phyloP scores from a whole-genome alignment of 2,113 vertebrate species.

The Crotophaga sulcirostris region DNA sequence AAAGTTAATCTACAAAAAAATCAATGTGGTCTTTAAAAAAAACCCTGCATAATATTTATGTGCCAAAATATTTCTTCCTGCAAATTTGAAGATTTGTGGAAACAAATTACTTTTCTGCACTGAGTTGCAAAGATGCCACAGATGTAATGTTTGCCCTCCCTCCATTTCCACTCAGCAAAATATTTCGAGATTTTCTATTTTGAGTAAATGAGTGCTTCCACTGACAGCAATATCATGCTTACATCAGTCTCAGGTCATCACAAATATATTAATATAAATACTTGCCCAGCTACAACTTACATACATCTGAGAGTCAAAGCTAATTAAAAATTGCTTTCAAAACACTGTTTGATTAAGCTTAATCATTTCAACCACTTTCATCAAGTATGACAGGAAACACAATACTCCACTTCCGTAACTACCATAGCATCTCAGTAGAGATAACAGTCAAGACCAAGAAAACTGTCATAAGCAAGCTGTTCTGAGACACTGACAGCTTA shows the following conservation, averaged over 20 bases:
- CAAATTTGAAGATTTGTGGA: neutral
- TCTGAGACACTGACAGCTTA: neutral
- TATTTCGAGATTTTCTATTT: neutral
- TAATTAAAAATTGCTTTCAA: neutral
- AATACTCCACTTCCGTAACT: neutral
- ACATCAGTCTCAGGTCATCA: neutral
- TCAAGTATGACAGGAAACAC: neutral
- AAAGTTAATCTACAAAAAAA: neutral
- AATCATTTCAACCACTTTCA: neutral
- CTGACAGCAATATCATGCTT: neutral
- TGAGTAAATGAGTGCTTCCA: neutral
- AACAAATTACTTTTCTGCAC: neutral
- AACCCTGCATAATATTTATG: neutral
- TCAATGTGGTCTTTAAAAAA: neutral
- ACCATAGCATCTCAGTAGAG: neutral
- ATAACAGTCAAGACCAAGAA: neutral
- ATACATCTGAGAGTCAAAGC: neutral
- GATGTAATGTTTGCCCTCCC: neutral
- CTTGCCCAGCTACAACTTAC: neutral
- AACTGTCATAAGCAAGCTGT: neutral
- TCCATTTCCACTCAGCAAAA: neutral
- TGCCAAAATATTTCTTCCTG: neutral
- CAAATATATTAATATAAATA: neutral
- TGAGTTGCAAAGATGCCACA: neutral
- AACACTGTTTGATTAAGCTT: neutral